Evolutionary conservation across 2,797 vertebrate species (phyloP).

Genomic region (Falco novaeseelandiae): DNA sequence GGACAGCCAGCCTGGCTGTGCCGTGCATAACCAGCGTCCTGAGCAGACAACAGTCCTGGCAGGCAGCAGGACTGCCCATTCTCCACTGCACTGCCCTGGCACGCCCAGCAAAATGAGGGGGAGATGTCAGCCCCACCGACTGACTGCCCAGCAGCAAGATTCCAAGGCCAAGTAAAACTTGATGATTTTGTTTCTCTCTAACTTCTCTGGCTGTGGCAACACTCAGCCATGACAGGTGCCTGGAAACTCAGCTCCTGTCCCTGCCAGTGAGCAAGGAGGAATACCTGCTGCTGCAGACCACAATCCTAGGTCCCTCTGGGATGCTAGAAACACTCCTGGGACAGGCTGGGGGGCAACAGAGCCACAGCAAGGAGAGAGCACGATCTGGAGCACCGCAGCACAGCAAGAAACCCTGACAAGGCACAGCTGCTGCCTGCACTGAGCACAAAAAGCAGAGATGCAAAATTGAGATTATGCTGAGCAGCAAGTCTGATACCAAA

Average conservation of each 20-base stretch:
- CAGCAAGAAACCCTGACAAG: neutral
- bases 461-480: neutral
- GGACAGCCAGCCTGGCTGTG: neutral
- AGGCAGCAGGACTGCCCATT: neutral
- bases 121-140: neutral
- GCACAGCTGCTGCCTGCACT: neutral
- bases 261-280: neutral
- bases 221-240: neutral
- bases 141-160: neutral
- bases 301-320: neutral
- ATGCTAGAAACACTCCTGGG: neutral
- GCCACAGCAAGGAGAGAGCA: neutral
- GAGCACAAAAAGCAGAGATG: neutral
- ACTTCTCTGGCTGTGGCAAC: neutral
- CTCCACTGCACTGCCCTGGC: neutral
- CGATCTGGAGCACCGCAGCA: neutral
- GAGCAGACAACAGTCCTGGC: fast-evolving
- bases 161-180: neutral
- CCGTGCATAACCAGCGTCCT: fast-evolving
- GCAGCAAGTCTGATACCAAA: neutral
- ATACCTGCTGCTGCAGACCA: neutral
- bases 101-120: neutral
- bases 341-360: neutral
- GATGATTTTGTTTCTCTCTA: neutral
- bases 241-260: neutral